Evolutionary conservation across 1,140 invertebrate genomes (phyloP), one percentile per base, ranked within the genome.

Genomic region (Diorhabda sublineata): DNA sequence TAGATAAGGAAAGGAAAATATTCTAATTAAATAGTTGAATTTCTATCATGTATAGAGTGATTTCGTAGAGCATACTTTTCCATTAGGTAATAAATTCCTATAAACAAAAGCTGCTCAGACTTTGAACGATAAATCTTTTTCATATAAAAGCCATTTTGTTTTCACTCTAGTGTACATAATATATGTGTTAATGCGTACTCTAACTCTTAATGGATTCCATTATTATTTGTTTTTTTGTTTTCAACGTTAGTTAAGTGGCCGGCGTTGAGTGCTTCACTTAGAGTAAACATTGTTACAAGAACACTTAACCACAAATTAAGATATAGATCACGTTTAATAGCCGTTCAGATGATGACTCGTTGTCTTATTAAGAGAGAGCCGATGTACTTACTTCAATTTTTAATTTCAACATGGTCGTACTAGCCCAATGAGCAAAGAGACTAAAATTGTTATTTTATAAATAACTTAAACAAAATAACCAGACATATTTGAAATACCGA

Each of bases 221-320:
- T 52, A 64, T 52, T 52, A 45, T 59, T 61, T 60, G 65, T 60
- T 26, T 67, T 67, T 67, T 67, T 67, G 44, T 67, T 45, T 60
- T 42, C 45, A 59, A 67, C 65, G 42, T 44, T 45, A 60, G 43
- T 60, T 60, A 52, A 60, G 65, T 60, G 45, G 65, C 58, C 60
- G 65, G 58, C 58, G 45, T 67, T 44, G 58, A 67, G 65, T 67
- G 65, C 65, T 67, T 42, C 58, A 60, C 65, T 67, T 26, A 67
- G 65, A 8, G 58, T 67, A 67, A 67, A 67, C 65, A 67, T 67
- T 67, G 65, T 67, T 67, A 67, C 58, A 60, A 45, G 58, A 60
- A 67, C 65, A 67, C 65, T 67, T 59, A 67, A 60, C 41, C 47
- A 60, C 58, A 67, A 11, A 67, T 67, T 67, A 59, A 60, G 65